Evolutionary conservation across 2,888 invertebrate species (phyloP), one percentile per base, ranked within the genome.

Genomic region (Catocala fraxini): DNA sequence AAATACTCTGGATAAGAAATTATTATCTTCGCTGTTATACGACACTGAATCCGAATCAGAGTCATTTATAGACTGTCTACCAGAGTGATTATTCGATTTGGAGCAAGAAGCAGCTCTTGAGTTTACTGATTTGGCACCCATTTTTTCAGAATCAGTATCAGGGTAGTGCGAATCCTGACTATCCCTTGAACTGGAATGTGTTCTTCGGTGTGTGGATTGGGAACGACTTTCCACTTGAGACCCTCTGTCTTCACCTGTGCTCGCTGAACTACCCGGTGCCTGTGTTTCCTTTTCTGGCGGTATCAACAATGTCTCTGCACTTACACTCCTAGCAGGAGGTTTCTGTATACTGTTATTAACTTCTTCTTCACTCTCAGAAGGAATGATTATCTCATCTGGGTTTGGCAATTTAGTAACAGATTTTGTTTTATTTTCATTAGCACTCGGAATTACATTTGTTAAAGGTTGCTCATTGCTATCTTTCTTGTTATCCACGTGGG

Each of bases 11-110:
- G 92, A 90, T 47, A 91, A 82, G 77, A 94, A 94, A 72, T 92
- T 90, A 52, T 89, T 88, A 66, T 90, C 91, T 51, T 90, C 91
- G 81, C 92, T 94, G 46, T 90, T 82, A 68, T 90, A 91, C 5
- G 93, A 92, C 25, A 90, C 60, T 49, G 92, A 91, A 68, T 90
- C 92, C 5, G 93, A 92, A 72, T 89, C 89, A 10, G 91, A 86
- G 45, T 87, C 88, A 65, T 84, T 80, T 41, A 75, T 67, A 10
- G 88, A 85, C 7, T 79, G 79, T 67, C 71, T 80, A n/a, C 65
- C 59, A 51, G 75, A 46, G 6, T 58, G 47, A 58, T 65, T 73
- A 61, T 69, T 64, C 71, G 68, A 62, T 68, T 75, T 72, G 43
- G 69, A 65, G 51, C 66, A 41, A 7, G 62, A 59, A 12, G 33